Evolutionary conservation across 2,888 invertebrate genomes (phyloP).

Genomic region (Petrolisthes manimaculis): DNA sequence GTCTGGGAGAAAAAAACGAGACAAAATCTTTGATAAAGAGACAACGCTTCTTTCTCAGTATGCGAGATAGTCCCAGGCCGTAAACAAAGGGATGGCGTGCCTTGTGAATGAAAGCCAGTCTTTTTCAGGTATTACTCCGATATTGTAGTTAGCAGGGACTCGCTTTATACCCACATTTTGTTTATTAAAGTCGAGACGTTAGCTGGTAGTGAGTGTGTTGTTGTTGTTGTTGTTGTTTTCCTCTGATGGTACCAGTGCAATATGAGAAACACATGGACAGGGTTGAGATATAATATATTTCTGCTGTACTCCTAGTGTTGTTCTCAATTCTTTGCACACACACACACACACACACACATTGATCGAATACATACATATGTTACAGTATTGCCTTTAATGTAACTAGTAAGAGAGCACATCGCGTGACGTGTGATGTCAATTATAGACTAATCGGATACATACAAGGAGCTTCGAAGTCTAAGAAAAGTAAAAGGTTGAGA

Average conservation of each 20-base stretch:
- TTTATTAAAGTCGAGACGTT: background rate
- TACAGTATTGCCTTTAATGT: too few relatives aligned
- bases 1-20: slow-evolving; percentile 28
- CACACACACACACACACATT: too few relatives aligned
- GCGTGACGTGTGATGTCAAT: too few relatives aligned
- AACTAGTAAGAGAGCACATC: too few relatives aligned
- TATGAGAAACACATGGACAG: too few relatives aligned
- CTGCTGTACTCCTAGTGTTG: too few relatives aligned
- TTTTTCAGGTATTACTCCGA: slow-evolving; percentile 52
- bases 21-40: slow-evolving; percentile 51
- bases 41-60: slow-evolving; percentile 57
- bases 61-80: slow-evolving; percentile 46
- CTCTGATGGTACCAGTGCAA: background rate
- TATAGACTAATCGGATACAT: too few relatives aligned
- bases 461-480: too few relatives aligned
- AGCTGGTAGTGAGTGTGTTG: background rate
- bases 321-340: too few relatives aligned
- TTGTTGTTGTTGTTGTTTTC: background rate
- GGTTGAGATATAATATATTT: too few relatives aligned
- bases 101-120: slow-evolving; percentile 55
- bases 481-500: too few relatives aligned
- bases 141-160: slow-evolving; percentile 43
- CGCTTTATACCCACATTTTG: slow-evolving; percentile 30
- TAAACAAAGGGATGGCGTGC: slow-evolving; percentile 42
- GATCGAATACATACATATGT: too few relatives aligned